These are phyloP conservation scores for Ips nitidus DNA, from an alignment of 1,140 invertebrate genomes.

Conservation along the genomic window DNA sequence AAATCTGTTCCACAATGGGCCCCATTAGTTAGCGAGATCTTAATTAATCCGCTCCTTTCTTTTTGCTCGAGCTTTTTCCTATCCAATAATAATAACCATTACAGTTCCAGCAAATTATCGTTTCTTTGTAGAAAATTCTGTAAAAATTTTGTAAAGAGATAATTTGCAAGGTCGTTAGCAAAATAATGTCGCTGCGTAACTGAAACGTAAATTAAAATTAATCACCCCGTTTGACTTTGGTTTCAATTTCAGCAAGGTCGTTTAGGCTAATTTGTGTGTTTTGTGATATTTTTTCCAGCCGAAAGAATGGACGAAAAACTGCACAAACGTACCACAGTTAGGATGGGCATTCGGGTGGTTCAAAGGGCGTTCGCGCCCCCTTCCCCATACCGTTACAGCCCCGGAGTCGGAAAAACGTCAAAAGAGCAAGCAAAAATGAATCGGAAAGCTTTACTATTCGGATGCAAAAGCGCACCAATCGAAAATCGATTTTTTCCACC, in stretches of 20 bases:
- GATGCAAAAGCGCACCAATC: slow-evolving; percentile 43
- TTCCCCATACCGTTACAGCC: slow-evolving; percentile 52
- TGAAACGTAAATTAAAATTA: too few species aligned
- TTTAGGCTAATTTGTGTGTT: too few species aligned
- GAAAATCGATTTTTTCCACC: slow-evolving; percentile 38
- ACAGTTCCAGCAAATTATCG: too few species aligned
- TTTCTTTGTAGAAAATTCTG: too few species aligned
- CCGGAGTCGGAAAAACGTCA: slow-evolving; percentile 36
- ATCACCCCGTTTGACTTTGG: too few species aligned
- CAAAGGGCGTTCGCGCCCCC: slow-evolving; percentile 59
- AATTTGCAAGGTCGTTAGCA: too few species aligned
- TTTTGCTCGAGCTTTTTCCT: too few species aligned
- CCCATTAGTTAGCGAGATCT: slow-evolving; percentile 5
- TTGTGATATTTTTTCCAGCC: slow-evolving; percentile 55
- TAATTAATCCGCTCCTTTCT: slow-evolving; percentile 1
- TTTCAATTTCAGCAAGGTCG: too few species aligned
- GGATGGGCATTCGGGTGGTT: slow-evolving; percentile 80
- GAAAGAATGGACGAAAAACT: slow-evolving; percentile 76
- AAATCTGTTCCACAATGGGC: slow-evolving; percentile 11
- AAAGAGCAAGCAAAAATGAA: slow-evolving; percentile 39
- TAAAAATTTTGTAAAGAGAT: too few species aligned
- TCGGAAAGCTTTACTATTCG: slow-evolving; percentile 43
- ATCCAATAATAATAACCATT: too few species aligned
- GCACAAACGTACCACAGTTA: slow-evolving; percentile 71
- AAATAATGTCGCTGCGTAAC: too few species aligned